Percentiles rank a stretch among this genome's conserved stretches.
phyloP scores from a whole-genome alignment of 2,113 vertebrate genomes.

The Capreolus pygargus region DNA sequence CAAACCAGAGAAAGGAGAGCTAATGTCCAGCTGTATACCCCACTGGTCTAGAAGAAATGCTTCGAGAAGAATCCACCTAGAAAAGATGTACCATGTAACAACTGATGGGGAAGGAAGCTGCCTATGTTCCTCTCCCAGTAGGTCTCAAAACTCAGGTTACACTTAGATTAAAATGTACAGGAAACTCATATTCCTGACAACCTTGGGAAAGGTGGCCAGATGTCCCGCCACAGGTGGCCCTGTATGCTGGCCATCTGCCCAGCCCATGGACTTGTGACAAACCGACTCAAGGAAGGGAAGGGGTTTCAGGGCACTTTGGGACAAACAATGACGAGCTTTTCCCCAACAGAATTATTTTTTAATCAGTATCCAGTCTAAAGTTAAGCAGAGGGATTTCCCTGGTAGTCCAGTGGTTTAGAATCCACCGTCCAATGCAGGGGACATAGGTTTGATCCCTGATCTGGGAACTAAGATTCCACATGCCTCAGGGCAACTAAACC shows the following conservation, averaged over 20 bases:
- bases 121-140: background rate
- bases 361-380: background rate
- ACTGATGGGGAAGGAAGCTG: background rate
- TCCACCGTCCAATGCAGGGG: background rate
- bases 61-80: background rate
- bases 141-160: background rate
- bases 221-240: accelerated
- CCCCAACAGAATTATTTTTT: background rate
- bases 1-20: background rate
- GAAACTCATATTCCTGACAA: background rate
- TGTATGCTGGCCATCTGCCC: background rate
- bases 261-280: background rate
- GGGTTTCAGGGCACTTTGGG: background rate
- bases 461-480: background rate
- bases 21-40: background rate
- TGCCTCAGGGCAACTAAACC: background rate
- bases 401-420: background rate
- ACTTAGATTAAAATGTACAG: background rate
- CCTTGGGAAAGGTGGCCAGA: background rate
- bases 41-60: background rate
- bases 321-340: background rate
- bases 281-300: background rate
- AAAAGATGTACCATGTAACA: background rate
- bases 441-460: background rate
- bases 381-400: background rate